Conservation (phyloP, 2,888 invertebrate species). For the Nowickia ferox region DNA sequence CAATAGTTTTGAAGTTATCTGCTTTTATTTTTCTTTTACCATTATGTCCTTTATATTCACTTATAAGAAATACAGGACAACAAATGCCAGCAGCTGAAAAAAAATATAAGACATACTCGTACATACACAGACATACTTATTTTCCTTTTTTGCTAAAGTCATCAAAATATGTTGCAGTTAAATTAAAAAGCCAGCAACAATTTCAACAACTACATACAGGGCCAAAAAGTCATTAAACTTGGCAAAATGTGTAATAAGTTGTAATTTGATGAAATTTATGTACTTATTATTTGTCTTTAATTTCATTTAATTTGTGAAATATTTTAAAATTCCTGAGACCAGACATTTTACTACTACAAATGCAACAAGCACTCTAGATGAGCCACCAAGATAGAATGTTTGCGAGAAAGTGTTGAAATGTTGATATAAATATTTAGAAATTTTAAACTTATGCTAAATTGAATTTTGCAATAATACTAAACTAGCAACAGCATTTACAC, state of each 20-base stretch:
- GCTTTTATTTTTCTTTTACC: neutral
- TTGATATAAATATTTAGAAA: conserved; percentile 38
- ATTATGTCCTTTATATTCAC: conserved; percentile 1
- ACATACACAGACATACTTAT: neutral
- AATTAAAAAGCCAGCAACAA: conserved; percentile 34
- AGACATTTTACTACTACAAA: conserved; percentile 24
- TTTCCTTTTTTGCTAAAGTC: conserved; percentile 60
- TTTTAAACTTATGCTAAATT: conserved; percentile 17
- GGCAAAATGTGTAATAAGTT: neutral
- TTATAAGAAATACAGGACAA: conserved; percentile 6
- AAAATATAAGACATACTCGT: too few relatives aligned
- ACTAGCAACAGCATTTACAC: neutral
- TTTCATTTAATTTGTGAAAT: conserved; percentile 36
- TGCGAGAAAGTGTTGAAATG: conserved; percentile 45
- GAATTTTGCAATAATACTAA: conserved; percentile 39
- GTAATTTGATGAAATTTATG: conserved; percentile 5
- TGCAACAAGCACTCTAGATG: neutral
- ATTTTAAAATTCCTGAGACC: conserved; percentile 28
- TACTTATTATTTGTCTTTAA: conserved; percentile 33
- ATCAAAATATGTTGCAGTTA: conserved; percentile 68
- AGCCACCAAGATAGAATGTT: neutral
- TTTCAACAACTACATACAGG: conserved; percentile 21
- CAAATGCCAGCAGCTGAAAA: conserved; percentile 2
- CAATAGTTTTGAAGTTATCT: conserved; percentile 62
- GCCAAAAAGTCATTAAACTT: conserved; percentile 67